A percentile compares a stretch with the other conserved stretches of the same genome.
These are phyloP conservation scores for Metallyticus violacea DNA, from an alignment of 2,888 invertebrate species.

Conservation along the genomic window DNA sequence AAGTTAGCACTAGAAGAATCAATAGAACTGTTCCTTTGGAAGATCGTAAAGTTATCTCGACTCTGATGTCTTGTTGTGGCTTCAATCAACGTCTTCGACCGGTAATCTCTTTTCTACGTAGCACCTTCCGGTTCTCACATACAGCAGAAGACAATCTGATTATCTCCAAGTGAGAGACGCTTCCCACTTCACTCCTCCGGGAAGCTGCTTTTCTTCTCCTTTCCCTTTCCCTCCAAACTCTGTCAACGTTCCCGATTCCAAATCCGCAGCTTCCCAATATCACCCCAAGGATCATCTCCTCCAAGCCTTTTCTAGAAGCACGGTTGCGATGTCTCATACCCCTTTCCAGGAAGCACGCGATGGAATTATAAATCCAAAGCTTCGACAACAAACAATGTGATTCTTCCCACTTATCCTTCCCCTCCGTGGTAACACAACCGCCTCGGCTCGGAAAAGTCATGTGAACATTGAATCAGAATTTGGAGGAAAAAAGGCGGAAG, in stretches of 20 bases:
- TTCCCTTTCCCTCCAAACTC: neutral
- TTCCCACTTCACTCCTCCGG: neutral
- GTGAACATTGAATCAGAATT: neutral
- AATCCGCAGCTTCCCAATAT: neutral
- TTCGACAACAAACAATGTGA: neutral
- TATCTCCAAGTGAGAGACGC: neutral
- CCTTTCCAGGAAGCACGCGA: neutral
- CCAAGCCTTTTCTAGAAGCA: neutral
- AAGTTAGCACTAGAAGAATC: neutral
- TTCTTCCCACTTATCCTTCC: neutral
- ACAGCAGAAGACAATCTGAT: constrained; percentile 1
- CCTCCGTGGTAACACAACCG: neutral
- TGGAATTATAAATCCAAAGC: neutral
- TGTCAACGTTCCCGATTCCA: neutral
- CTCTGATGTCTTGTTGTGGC: neutral
- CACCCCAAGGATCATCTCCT: neutral
- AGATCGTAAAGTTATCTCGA: neutral
- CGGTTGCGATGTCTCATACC: neutral
- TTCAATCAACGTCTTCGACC: neutral
- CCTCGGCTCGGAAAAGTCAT: neutral
- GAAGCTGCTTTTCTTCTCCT: neutral
- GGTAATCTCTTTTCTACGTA: neutral
- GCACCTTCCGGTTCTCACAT: constrained; percentile 13
- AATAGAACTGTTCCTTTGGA: neutral
- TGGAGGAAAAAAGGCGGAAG: neutral